Base-by-base conservation (phyloP, 2,797 vertebrate genomes). In the Semotilus atromaculatus region DNA sequence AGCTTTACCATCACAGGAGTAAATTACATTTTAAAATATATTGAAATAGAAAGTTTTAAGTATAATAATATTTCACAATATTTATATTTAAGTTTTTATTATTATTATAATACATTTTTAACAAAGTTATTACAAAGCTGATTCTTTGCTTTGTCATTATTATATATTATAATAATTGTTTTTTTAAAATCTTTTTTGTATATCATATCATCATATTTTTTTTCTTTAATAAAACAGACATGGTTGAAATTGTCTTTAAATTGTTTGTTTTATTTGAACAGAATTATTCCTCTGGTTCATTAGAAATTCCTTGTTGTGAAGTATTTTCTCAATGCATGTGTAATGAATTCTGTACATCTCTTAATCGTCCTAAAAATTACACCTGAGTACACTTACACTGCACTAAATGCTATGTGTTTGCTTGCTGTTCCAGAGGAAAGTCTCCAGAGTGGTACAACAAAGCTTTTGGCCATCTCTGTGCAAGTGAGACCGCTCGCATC, bases 401-500 rank as follows among this genome's bases (percentile, higher is more conserved):
- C 11, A 31, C 43, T 78, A 19, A 86, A 40, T 75, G 48, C 16
- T 40, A 4, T 67, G 43, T 72, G 26, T 66, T 34, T 86, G n/a
- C 62, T 23, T 80, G 29, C 21, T 76, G 26, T 86, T 93, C 85
- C 94, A 99, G 98, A 92, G 98, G 98, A 81, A 96, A 96, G 91
- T 97, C 96, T 90, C 96, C 96, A 81, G 98, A 99, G 82, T 99
- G 98, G 98, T 99, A 99, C 94, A 99, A 96, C 93, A 99, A 98
- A 95, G 96, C 95, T 86, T 99, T 98, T 70, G 97, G 98, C 88
- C 96, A 99, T 91, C 95, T 98, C 76, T 98, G 98, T 90, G 97
- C 97, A 0, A 96, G 97, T 31, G 97, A 99, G 93, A 97, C 95
- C 80, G 96, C 96, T 81, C 95, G 95, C 81, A 98, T 99, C 89